Base-by-base conservation (phyloP, 2,797 vertebrate species). In the Danio kyathit region DNA sequence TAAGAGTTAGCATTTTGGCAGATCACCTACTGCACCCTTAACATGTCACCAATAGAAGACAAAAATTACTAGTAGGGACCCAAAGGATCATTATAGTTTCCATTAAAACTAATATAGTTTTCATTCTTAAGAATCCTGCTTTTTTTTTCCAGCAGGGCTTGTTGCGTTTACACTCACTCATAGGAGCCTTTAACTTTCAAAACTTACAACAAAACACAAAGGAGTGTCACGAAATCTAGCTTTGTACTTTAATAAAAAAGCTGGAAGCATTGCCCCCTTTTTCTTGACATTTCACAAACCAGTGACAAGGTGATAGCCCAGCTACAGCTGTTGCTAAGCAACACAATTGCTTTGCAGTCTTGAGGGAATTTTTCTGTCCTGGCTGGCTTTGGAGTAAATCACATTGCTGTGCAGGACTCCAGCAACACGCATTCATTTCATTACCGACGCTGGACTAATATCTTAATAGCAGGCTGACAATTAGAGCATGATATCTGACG, bases 281-380 rank as follows among this genome's bases (percentile, higher is more conserved):
- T 73, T 59, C 66, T 80, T 80, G 61, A 79, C 66, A 83, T 82
- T 73, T 79, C 71, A 73, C 49, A 69, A 74, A 71, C 49, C 12
- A 54, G 17, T 76, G 71, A 66, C 43, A 76, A 79, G 63, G 67
- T 80, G 71, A 79, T 67, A 69, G 49, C 40, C 72, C 5, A 40
- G 49, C 14, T 56, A 52, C 60, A 48, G 43, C 48, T 54, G 86
- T 84, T 83, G 82, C 86, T 80, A 85, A 41, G 83, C 79, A 83
- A 82, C 83, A 67, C 76, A 79, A 60, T 76, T 83, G 61, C 74
- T 67, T 48, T 80, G 43, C 71, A 48, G 54, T 64, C 67, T 77
- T 64, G 51, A 63, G 54, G 40, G 48, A 67, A 46, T 56, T 40
- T 65, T 46, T 74, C 13, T 74, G 44, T 17, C 43, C 63, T 51